These are phyloP conservation scores for Iphiclides podalirius DNA, from an alignment of 2,888 invertebrate genomes.

Conservation along the genomic window DNA sequence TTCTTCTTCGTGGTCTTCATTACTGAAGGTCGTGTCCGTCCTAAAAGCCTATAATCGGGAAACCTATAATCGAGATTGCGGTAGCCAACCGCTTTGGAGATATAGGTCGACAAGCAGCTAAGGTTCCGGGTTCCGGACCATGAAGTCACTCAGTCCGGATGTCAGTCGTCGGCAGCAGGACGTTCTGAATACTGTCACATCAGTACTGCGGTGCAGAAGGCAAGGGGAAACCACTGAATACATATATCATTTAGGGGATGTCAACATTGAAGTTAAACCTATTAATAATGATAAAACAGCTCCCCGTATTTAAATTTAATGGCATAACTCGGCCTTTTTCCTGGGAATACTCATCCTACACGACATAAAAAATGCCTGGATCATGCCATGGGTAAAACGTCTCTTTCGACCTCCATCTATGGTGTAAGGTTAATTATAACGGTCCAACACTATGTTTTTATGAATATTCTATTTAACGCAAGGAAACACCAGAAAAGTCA, in stretches of 20 bases:
- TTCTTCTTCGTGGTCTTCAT: no score
- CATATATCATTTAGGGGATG: not conserved
- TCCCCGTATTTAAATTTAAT: not conserved
- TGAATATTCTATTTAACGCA: not conserved
- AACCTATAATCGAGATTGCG: no score
- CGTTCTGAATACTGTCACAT: no score
- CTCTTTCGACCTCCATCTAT: not conserved
- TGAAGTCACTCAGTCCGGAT: no score
- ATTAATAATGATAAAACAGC: not conserved
- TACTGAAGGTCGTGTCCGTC: no score
- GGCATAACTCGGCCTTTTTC: not conserved
- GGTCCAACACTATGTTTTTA: not conserved
- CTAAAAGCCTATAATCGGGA: no score
- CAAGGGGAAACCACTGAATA: no score
- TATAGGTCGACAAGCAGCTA: no score
- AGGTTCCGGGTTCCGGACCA: no score
- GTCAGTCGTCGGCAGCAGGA: no score
- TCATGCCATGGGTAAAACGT: not conserved
- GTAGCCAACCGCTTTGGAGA: no score
- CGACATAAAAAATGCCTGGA: slow-evolving; percentile 2
- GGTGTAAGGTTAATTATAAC: not conserved
- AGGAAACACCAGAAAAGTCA: not conserved
- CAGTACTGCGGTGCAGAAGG: no score
- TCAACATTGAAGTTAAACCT: not conserved
- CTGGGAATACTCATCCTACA: not conserved